Conservation (phyloP, 2,113 vertebrate species). For the Pelecanoides urinatrix region DNA sequence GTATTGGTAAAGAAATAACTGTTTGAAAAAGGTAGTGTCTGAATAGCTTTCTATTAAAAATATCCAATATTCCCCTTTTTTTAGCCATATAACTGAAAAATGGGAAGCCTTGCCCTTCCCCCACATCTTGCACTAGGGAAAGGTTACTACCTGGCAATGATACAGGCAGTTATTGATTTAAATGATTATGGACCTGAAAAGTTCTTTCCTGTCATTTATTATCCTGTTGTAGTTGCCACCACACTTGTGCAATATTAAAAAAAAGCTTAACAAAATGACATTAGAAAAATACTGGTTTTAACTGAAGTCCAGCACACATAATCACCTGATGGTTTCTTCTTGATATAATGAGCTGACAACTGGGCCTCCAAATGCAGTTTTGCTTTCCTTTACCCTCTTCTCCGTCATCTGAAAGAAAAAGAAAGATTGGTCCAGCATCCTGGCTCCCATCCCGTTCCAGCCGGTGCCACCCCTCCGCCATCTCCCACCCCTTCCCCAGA, state of each 20-base stretch:
- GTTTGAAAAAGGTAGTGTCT: conserved; percentile 25
- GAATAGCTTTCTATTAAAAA: conserved; percentile 43
- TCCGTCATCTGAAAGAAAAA: conserved; percentile 72
- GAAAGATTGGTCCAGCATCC: conserved; percentile 7
- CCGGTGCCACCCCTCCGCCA: not conserved
- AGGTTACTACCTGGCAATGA: conserved; percentile 56
- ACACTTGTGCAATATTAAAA: conserved; percentile 37
- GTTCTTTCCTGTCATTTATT: conserved; percentile 70
- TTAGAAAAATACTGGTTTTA: conserved; percentile 11
- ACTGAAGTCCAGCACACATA: not conserved
- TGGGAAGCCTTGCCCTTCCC: conserved; percentile 31
- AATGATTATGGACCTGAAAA: conserved; percentile 65
- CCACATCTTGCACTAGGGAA: conserved; percentile 10
- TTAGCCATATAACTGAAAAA: conserved; percentile 44
- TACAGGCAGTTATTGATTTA: conserved; percentile 65
- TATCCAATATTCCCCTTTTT: conserved; percentile 14
- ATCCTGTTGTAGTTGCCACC: conserved; percentile 57
- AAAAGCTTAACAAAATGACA: conserved; percentile 8
- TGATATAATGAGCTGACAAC: conserved; percentile 93
- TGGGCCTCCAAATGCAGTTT: conserved; percentile 85
- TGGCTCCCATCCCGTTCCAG: not conserved
- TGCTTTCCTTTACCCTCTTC: conserved; percentile 81
- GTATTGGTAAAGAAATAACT: conserved; percentile 58
- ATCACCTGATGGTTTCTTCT: conserved; percentile 95
- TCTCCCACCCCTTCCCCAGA: not conserved